Conservation (phyloP, 53 echinoderm and acorn worm genomes). For the Hippasteria phrygiana region DNA sequence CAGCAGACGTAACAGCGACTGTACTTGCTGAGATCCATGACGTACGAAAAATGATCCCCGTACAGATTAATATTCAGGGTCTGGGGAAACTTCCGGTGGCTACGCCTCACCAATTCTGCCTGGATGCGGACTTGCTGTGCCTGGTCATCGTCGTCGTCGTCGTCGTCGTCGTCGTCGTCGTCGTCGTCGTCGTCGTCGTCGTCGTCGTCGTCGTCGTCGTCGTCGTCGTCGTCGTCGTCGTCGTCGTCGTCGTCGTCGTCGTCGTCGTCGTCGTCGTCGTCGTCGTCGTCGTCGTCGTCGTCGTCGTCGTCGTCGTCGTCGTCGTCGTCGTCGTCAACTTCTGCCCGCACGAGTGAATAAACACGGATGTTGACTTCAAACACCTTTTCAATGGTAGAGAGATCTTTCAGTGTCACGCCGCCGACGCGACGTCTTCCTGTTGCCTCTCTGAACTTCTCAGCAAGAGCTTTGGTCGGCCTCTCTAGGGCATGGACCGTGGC, state of each 20-base stretch:
- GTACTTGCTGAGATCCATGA: conserved; percentile 19
- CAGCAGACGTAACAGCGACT: conserved; percentile 1
- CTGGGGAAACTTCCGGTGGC: not conserved
- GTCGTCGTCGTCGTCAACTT: too few species aligned
- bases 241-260: too few species aligned
- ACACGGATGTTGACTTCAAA: conserved; percentile 10
- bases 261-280: too few species aligned
- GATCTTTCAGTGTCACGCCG: conserved; percentile 10
- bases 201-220: not conserved
- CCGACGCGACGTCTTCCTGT: not conserved
- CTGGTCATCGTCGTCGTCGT: too few species aligned
- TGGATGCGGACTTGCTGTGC: not conserved
- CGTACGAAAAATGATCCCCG: conserved; percentile 32
- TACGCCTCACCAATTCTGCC: not conserved
- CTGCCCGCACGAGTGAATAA: not conserved
- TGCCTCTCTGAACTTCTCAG: not conserved
- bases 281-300: too few species aligned
- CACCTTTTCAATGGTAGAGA: not conserved
- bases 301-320: too few species aligned
- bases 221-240: too few species aligned
- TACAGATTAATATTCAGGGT: not conserved
- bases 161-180: not conserved
- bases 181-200: not conserved
- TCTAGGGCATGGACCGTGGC: not conserved
- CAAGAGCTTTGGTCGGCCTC: not conserved